A percentile compares a stretch with the other conserved stretches of the same genome.
phyloP scores from a whole-genome alignment of 2,888 invertebrate genomes.

The Lordiphosa fenestrarum region DNA sequence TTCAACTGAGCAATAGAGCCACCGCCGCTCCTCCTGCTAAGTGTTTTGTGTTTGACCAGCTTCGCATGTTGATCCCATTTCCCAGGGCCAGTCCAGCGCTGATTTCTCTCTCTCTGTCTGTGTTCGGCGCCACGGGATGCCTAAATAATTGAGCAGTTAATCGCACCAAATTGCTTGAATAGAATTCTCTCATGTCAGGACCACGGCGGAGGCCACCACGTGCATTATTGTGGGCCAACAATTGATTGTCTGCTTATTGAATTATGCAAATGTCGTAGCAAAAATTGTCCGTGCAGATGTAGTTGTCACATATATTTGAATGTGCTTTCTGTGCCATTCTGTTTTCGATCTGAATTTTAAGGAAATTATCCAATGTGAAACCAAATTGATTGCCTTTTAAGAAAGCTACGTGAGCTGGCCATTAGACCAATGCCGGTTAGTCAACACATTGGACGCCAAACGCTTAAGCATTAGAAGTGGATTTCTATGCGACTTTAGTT shows the following conservation, averaged over 20 bases:
- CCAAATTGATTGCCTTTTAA: constrained; percentile 56
- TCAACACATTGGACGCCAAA: constrained; percentile 34
- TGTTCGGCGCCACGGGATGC: constrained; percentile 44
- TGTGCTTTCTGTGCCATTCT: not conserved
- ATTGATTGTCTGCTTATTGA: constrained; percentile 68
- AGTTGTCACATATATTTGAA: constrained; percentile 19
- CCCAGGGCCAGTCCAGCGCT: constrained; percentile 36
- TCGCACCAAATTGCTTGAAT: constrained; percentile 71
- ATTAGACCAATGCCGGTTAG: constrained; percentile 43
- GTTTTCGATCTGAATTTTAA: constrained; percentile 14
- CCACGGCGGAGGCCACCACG: constrained; percentile 15
- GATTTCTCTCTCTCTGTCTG: constrained; percentile 17
- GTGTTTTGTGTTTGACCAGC: constrained; percentile 62
- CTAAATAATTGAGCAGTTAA: constrained; percentile 73
- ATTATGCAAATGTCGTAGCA: constrained; percentile 60
- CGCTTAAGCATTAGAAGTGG: constrained; percentile 13
- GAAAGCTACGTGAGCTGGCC: constrained; percentile 17
- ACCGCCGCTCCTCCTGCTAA: constrained; percentile 31
- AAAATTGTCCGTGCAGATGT: constrained; percentile 57
- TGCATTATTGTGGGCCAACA: constrained; percentile 44
- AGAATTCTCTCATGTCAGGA: constrained; percentile 34
- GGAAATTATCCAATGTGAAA: constrained; percentile 53
- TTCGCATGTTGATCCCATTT: constrained; percentile 31
- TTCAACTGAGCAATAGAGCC: constrained; percentile 21
- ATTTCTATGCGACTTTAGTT: constrained; percentile 22